These are phyloP conservation scores for Ceyx melanurus DNA, from an alignment of 2,113 vertebrate species.

Conservation along the genomic window DNA sequence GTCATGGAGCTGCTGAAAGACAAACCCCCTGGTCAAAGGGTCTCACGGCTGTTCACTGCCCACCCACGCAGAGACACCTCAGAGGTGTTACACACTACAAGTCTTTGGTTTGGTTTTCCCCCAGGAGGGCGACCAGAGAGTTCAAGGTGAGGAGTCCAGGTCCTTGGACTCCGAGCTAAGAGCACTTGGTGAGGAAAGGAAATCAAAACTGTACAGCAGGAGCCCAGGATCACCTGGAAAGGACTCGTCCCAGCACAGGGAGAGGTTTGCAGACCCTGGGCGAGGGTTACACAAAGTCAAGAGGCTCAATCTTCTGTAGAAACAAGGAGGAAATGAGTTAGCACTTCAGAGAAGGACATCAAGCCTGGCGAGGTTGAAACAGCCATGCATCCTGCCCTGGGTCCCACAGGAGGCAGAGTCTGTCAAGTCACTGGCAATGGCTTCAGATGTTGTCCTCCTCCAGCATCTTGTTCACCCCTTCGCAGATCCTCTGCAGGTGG, in stretches of 20 bases:
- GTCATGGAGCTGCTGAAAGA: neutral
- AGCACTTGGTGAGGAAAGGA: conserved; percentile 38
- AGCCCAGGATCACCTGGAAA: neutral
- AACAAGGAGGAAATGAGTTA: neutral
- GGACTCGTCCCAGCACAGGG: neutral
- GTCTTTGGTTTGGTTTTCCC: conserved; percentile 12
- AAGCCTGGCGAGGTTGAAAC: neutral
- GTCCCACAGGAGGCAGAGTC: neutral
- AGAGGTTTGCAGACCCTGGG: neutral
- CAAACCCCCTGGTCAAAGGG: accelerated
- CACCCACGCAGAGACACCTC: neutral
- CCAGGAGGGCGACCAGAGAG: neutral
- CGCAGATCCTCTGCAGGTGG: conserved; percentile 87
- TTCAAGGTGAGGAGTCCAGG: neutral
- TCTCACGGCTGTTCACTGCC: neutral
- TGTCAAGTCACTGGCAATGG: accelerated
- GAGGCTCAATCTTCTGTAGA: neutral
- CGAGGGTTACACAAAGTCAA: neutral
- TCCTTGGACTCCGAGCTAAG: neutral
- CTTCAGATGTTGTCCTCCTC: conserved; percentile 90
- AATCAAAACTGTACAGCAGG: neutral
- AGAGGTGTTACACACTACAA: accelerated
- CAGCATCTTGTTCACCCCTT: conserved; percentile 88
- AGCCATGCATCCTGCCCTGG: accelerated
- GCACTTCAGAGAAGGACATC: neutral